Evolutionary conservation across 1,140 invertebrate genomes (phyloP), one percentile per base, ranked within the genome.

Genomic region (Papilio polyxenes): DNA sequence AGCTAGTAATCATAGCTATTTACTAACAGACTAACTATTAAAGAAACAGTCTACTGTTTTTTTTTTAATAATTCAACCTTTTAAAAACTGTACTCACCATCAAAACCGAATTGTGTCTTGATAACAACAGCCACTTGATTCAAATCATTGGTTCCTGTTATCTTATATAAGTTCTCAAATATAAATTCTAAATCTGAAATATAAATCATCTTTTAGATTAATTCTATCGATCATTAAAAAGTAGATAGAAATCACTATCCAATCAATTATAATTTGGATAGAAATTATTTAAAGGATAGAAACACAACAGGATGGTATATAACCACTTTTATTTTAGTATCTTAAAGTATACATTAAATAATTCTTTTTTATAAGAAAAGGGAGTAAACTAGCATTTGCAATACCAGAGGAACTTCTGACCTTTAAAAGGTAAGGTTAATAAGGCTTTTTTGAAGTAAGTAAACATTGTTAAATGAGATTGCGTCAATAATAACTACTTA

Each of bases 171-270:
- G 1, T 81, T 85, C 40, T 87, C 83, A 3, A 88, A 62, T 5
- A 91, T 82, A 6, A 86, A 72, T 48, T 62, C 81, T 3, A 90
- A 59, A 85, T 84, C 89, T 89, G 82, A 11, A 83, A 85, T 65
- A 65, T 62, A 65, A 76, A 53, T 75, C n/a, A 20, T 69, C 11
- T 11, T 53, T 6, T 20, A 65, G 20, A 75, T 48, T 31, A 23
- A 53, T 53, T 44, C 40, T 4, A 31, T 31, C 1, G 40, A 10
- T 51, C 15, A 59, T 59, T 59, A 59, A 59, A 20, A 59, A 20
- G 17, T 59, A 1, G 56, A 59, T 59, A 1, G 56, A 59, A 59
- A 9, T 59, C 2, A 59, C 56, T 20, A 59, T 59, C 56, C 6
- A 59, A 59, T 59, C n/a, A 20, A 59, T 59, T 59, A 59, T n/a